Percentiles rank a stretch among this genome's conserved stretches.
Evolutionary conservation across 1,140 invertebrate species (phyloP).

Genomic region (Trichonephila inaurata): DNA sequence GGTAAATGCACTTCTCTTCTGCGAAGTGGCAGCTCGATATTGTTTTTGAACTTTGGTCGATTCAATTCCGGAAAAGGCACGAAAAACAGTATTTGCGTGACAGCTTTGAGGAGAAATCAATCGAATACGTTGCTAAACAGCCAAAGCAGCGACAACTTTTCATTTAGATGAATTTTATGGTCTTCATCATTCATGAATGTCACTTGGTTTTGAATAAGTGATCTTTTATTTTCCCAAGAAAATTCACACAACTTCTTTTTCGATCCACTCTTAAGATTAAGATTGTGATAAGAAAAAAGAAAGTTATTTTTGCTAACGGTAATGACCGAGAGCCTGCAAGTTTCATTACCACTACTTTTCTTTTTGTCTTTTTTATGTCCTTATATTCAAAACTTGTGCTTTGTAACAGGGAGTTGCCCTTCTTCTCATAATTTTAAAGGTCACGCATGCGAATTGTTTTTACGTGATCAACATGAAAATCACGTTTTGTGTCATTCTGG

Average conservation of each 20-base stretch:
- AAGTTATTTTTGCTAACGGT: conserved; percentile 8
- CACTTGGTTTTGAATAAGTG: conserved; percentile 1
- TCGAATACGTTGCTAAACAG: background rate
- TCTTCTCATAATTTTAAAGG: conserved; percentile 32
- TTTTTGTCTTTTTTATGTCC: background rate
- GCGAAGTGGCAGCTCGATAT: background rate
- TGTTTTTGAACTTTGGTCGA: conserved; percentile 5
- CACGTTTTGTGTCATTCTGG: background rate
- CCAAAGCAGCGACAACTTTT: background rate
- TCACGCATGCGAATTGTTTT: conserved; percentile 3
- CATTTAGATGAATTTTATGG: background rate
- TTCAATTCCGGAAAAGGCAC: conserved; percentile 13
- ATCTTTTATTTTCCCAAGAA: background rate
- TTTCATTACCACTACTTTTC: background rate
- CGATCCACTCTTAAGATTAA: background rate
- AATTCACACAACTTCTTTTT: background rate
- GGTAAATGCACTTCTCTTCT: conserved; percentile 45
- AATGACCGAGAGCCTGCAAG: conserved; percentile 38
- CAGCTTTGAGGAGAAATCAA: background rate
- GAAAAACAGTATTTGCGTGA: background rate
- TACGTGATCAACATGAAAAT: conserved; percentile 41
- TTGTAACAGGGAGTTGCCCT: conserved; percentile 26
- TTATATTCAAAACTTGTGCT: background rate
- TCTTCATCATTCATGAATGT: background rate
- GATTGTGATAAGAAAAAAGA: background rate